Base-by-base conservation (phyloP, 1,140 invertebrate genomes). In the Ceratosolen fusciceps region DNA sequence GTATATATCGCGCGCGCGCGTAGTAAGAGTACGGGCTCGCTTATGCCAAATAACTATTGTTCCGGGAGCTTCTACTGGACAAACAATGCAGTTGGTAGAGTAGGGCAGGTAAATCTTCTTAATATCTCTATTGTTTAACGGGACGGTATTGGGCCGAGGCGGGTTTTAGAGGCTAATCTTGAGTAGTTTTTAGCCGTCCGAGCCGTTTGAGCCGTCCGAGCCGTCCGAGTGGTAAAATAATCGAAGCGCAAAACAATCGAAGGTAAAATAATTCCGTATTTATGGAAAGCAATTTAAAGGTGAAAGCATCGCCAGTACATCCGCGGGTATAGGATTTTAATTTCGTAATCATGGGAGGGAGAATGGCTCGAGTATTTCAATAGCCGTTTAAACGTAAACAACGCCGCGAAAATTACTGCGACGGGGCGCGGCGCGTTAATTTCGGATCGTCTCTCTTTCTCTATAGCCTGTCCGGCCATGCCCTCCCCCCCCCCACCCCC, bases 361-460 rank as follows among this genome's bases (percentile, higher is more conserved):
- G n/a, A n/a, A n/a, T n/a, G n/a, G n/a, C n/a, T n/a, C n/a, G n/a
- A n/a, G n/a, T n/a, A n/a, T n/a, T n/a, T n/a, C n/a, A n/a, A n/a
- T n/a, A n/a, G n/a, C 34, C 65, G 49, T 70, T 49, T 58, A 77
- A 77, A 77, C 58, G 70, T 58, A 77, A 29, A 77, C 49, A 58
- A 56, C 62, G 54, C 12, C 0, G 14, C 74, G 65, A 70, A 65
- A 77, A 77, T 77, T 77, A 77, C 75, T n/a, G 67, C 75, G 70
- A 77, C 58, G 70, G 70, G 75, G 75, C 75, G 75, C 70, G 75
- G 75, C 65, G 34, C 75, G 70, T 77, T 70, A 70, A 77, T 77
- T 77, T 77, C 56, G 52, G 56, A 49, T 8, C 4, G 29, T 43
- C 65, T 24, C 39, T 52, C 60, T 34, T 37, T 37, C 29, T 65